These are phyloP conservation scores for Drosophila planitibia DNA, from an alignment of 2,888 invertebrate genomes.

Conservation along the genomic window DNA sequence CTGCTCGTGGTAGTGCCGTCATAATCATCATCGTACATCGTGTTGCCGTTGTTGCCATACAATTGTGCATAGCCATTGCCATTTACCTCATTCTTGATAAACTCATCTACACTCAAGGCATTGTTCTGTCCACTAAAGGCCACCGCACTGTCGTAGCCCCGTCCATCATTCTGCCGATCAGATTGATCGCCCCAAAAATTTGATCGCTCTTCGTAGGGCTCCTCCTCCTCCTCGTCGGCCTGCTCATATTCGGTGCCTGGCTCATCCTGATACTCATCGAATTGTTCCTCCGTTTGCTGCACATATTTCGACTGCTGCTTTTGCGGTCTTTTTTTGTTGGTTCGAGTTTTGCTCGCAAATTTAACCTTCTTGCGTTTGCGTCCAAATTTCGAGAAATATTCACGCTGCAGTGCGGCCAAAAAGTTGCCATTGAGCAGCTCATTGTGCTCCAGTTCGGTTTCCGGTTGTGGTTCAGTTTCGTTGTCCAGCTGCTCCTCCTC, in stretches of 20 bases:
- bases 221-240: not conserved
- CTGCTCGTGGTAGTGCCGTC: constrained; percentile 19
- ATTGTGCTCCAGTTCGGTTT: constrained; percentile 59
- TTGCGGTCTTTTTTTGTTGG: not conserved
- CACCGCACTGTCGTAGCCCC: constrained; percentile 58
- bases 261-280: constrained; percentile 59
- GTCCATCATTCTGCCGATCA: constrained; percentile 32
- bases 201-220: constrained; percentile 7
- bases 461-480: constrained; percentile 22
- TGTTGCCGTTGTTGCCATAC: constrained; percentile 34
- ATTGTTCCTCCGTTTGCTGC: constrained; percentile 37
- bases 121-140: constrained; percentile 64
- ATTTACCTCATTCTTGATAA: constrained; percentile 37
- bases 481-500: constrained; percentile 13
- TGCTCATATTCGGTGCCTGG: constrained; percentile 26
- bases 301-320: constrained; percentile 5
- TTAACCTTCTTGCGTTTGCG: constrained; percentile 51
- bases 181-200: constrained; percentile 2
- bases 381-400: constrained; percentile 65
- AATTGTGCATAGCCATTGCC: constrained; percentile 18
- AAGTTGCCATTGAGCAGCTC: constrained; percentile 73
- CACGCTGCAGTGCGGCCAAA: constrained; percentile 75
- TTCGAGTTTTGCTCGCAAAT: constrained; percentile 11
- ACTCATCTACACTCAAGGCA: constrained; percentile 61
- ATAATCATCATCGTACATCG: constrained; percentile 58